Percentiles rank a stretch among this genome's conserved stretches.
Conservation (phyloP, 2,888 invertebrate genomes). For the Nomada fucata region DNA sequence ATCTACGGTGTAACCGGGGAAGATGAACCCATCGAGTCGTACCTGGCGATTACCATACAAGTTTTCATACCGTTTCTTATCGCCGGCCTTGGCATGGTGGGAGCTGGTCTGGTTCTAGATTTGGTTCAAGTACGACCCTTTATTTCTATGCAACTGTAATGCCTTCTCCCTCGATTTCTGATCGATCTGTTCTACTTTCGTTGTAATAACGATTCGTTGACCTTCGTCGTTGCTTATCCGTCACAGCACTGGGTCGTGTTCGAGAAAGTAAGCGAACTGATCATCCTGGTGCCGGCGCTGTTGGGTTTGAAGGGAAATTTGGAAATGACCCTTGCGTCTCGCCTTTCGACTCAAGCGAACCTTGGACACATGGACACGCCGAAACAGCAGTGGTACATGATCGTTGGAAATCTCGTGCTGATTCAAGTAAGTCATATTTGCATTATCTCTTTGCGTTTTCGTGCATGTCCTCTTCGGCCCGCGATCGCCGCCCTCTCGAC, state of each 20-base stretch:
- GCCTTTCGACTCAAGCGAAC: conserved; percentile 96
- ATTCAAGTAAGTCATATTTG: conserved; percentile 87
- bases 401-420: conserved; percentile 90
- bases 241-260: conserved; percentile 90
- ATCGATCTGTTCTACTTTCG: not conserved
- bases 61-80: conserved; percentile 90
- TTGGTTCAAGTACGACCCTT: conserved; percentile 87
- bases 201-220: no score
- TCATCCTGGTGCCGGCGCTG: conserved; percentile 92
- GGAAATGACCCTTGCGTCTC: conserved; percentile 98
- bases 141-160: no score
- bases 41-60: conserved; percentile 87
- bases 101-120: conserved; percentile 90
- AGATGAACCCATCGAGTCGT: conserved; percentile 85
- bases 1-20: conserved; percentile 79
- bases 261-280: conserved; percentile 88
- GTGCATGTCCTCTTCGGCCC: not conserved
- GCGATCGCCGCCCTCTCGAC: not conserved
- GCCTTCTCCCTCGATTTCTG: not conserved
- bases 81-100: conserved; percentile 92
- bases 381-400: conserved; percentile 88
- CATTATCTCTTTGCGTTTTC: not conserved
- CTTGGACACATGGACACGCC: conserved; percentile 90
- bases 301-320: conserved; percentile 96
- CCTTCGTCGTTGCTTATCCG: not conserved